Evolutionary conservation across 2,888 invertebrate species (phyloP).

Genomic region (Caenorhabditis sp.): DNA sequence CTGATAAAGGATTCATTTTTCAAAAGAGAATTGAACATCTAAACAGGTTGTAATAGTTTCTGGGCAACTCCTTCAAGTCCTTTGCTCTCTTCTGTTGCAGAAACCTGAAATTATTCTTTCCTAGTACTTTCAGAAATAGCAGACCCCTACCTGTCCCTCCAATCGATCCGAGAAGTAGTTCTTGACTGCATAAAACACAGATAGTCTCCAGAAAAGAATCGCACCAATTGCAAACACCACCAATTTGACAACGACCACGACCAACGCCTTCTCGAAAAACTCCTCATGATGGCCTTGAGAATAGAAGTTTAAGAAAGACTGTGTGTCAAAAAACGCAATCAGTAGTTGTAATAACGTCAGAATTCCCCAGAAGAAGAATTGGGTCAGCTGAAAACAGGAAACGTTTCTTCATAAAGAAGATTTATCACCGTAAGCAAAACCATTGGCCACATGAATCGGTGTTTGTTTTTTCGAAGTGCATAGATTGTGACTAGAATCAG

Average conservation of each 20-base stretch:
- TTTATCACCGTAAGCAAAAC: constrained; percentile 64
- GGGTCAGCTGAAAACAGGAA: constrained; percentile 52
- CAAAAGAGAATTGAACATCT: background rate
- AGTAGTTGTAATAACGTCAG: constrained; percentile 65
- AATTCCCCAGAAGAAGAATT: constrained; percentile 68
- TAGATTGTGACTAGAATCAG: constrained; percentile 70
- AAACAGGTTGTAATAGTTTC: constrained; percentile 66
- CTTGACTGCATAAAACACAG: constrained; percentile 61
- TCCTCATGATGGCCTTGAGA: constrained; percentile 74
- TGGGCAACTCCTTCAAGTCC: constrained; percentile 56
- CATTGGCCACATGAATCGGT: constrained; percentile 74
- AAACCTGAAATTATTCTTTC: constrained; percentile 18
- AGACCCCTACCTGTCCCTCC: constrained; percentile 45
- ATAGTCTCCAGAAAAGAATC: constrained; percentile 68
- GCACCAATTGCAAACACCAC: constrained; percentile 60
- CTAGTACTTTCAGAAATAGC: no score
- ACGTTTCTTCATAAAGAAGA: background rate
- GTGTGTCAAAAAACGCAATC: constrained; percentile 69
- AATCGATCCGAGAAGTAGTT: constrained; percentile 62
- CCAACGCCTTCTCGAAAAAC: constrained; percentile 58
- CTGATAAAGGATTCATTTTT: constrained; percentile 24
- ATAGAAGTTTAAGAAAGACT: constrained; percentile 69
- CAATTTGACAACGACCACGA: constrained; percentile 59
- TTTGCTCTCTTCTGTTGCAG: constrained; percentile 58
- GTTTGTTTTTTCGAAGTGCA: constrained; percentile 70